Conservation (phyloP, 2,113 vertebrate genomes). For the Ivindomyrus marchei region DNA sequence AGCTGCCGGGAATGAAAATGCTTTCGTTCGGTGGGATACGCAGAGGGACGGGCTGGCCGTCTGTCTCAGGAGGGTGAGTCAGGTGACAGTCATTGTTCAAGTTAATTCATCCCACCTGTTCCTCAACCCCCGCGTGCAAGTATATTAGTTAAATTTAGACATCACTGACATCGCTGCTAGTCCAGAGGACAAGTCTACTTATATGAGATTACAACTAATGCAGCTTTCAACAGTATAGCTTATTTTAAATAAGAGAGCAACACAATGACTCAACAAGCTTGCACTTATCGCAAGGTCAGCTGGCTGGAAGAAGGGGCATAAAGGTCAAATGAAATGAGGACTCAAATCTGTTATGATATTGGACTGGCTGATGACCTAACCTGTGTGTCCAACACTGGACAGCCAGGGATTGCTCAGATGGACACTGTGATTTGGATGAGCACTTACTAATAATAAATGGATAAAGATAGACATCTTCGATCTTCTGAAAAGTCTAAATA, state of each 20-base stretch:
- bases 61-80: background rate
- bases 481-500: background rate
- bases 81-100: conserved; percentile 1
- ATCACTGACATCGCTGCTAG: background rate
- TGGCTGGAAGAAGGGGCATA: background rate
- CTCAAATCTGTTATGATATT: background rate
- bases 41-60: background rate
- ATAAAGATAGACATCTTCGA: background rate
- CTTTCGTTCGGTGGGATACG: background rate
- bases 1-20: background rate
- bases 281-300: background rate
- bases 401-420: background rate
- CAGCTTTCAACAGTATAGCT: background rate
- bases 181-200: background rate
- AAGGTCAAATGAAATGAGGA: background rate
- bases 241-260: background rate
- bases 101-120: conserved; percentile 6
- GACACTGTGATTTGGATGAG: background rate
- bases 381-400: background rate
- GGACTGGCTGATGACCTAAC: background rate
- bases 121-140: background rate
- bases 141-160: background rate
- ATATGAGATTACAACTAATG: background rate
- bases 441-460: background rate
- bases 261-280: background rate